Evolutionary conservation across 2,113 vertebrate species (phyloP).

Genomic region (Phaetusa simplex): DNA sequence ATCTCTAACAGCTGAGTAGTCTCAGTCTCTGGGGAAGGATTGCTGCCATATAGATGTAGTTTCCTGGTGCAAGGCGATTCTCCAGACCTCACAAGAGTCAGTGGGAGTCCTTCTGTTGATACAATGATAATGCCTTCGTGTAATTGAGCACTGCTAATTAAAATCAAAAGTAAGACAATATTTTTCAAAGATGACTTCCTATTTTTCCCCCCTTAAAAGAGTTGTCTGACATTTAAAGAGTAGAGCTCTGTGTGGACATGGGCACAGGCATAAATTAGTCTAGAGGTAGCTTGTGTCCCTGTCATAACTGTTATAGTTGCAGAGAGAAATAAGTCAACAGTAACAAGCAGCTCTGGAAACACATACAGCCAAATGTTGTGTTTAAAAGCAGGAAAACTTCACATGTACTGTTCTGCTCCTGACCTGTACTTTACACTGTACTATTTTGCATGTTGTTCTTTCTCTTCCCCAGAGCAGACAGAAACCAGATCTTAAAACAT

Average conservation of each 20-base stretch:
- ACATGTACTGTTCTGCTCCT: background rate
- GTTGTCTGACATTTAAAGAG: background rate
- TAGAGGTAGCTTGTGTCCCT: background rate
- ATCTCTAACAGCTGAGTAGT: background rate
- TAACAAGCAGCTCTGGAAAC: background rate
- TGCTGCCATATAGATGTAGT: background rate
- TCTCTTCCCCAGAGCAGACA: conserved; percentile 27
- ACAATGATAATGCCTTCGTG: background rate
- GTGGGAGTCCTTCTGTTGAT: background rate
- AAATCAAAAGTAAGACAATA: conserved; percentile 13
- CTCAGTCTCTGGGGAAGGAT: background rate
- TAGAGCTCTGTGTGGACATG: background rate
- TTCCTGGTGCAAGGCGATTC: background rate
- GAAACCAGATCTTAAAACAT: conserved; percentile 60
- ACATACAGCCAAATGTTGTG: background rate
- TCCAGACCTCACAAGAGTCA: background rate
- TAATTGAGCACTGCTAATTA: background rate
- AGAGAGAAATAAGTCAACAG: background rate
- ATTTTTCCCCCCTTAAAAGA: background rate
- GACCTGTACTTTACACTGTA: conserved; percentile 35
- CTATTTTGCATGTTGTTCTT: background rate
- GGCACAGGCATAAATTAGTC: background rate
- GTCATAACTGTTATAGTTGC: background rate
- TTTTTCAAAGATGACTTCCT: background rate
- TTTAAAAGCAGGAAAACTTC: background rate